Evolutionary conservation across 2,113 vertebrate genomes (phyloP), one percentile per base, ranked within the genome.

Genomic region (Ictidomys tridecemlineatus): DNA sequence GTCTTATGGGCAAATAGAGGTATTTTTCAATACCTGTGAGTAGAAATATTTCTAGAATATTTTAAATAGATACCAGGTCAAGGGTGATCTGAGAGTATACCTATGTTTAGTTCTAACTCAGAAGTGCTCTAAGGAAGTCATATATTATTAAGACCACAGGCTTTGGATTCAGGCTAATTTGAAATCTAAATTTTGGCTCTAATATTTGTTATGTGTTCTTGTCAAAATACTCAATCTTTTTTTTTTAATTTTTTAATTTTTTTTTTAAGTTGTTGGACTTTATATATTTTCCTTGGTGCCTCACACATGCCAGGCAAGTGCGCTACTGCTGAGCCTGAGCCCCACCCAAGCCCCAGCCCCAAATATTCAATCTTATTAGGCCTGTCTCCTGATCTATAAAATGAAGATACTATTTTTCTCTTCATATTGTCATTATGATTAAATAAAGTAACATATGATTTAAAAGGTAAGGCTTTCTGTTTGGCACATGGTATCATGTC

Each of bases 181-280:
- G 58, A 94, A 94, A 92, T 95, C 82, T 92, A 58, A 96, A 86
- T 92, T 84, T 30, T 95, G 70, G 56, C 74, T 84, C 13, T 87
- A 78, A 95, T 3, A 93, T 4, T 74, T 96, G 34, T 26, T 91
- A 53, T 22, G 4, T 72, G 39, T 90, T 30, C 12, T 90, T 93
- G 39, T 45, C 45, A 45, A 45, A 45, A 45, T 45, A 45, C 8
- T 45, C 45, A 45, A 45, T 45, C 45, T 45, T 45, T 45, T 45
- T 45, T 45, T 45, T 45, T 42, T n/a, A 42, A 42, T 1, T 9
- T 45, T 45, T 45, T 45, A 45, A 45, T 9, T 45, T 45, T 45
- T 45, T 45, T 45, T 45, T 45, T 45, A 9, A 45, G 45, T 45
- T 45, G 45, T 45, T 45, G 45, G 45, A 45, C 45, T 45, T 45